These are phyloP conservation scores for Terrapene triunguis DNA, from an alignment of 2,113 vertebrate species.

Conservation along the genomic window DNA sequence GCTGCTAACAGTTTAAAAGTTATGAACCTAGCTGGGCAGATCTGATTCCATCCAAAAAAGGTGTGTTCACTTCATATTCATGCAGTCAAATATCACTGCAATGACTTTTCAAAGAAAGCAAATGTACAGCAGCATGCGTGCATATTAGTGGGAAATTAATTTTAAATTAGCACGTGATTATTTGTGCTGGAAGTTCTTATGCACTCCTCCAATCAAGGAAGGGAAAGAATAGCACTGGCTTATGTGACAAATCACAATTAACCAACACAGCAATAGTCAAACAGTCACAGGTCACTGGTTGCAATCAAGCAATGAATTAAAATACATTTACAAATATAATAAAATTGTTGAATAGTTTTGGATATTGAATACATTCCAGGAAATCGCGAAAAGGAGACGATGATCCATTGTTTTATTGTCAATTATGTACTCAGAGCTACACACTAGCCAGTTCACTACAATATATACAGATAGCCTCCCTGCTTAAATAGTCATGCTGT, in stretches of 20 bases:
- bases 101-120: neutral
- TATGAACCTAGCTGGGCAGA: neutral
- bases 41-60: neutral
- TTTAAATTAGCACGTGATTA: neutral
- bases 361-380: neutral
- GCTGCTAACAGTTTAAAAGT: neutral
- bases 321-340: neutral
- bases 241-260: neutral
- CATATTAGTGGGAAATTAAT: neutral
- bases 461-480: neutral
- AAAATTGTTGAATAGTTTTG: neutral
- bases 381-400: neutral
- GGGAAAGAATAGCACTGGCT: neutral
- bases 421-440: neutral
- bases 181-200: neutral
- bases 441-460: neutral
- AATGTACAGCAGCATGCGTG: neutral
- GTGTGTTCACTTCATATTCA: neutral
- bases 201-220: neutral
- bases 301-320: accelerated
- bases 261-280: neutral
- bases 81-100: neutral
- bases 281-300: neutral
- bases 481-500: no score
- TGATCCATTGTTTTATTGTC: neutral